Percentiles rank a stretch among this genome's conserved stretches.
Evolutionary conservation across 2,797 vertebrate genomes (phyloP).

Genomic region (Australoheros facetus): DNA sequence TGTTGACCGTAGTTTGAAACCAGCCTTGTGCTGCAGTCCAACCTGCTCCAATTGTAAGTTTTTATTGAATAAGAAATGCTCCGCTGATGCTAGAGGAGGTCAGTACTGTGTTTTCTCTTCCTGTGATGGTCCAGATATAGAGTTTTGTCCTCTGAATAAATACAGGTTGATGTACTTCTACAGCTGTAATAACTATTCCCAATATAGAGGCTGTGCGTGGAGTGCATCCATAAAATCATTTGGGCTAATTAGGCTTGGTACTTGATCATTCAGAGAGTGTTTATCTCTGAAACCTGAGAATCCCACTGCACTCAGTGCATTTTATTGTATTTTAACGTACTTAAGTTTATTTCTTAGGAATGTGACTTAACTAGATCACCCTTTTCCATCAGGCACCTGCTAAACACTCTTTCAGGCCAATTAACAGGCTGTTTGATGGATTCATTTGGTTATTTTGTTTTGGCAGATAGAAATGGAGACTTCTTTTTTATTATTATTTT

Average conservation of each 20-base stretch:
- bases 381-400: background rate
- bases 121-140: slow-evolving; percentile 8
- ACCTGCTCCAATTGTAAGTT: slow-evolving; percentile 37
- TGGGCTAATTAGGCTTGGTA: background rate
- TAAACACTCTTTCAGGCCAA: background rate
- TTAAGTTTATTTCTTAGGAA: background rate
- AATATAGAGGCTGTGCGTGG: background rate
- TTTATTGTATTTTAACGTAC: background rate
- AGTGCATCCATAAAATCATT: background rate
- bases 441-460: background rate
- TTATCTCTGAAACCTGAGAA: background rate
- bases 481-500: too few relatives aligned
- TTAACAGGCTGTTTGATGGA: background rate
- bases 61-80: slow-evolving; percentile 52
- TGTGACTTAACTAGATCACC: background rate
- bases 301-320: background rate
- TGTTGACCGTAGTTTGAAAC: slow-evolving; percentile 8
- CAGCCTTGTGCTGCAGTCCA: background rate
- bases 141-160: slow-evolving; percentile 2
- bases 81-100: slow-evolving; percentile 32
- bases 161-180: slow-evolving; percentile 5
- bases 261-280: background rate
- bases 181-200: background rate
- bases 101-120: slow-evolving; percentile 41
- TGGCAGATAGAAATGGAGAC: background rate